Conservation (phyloP, 2,113 vertebrate species). For the rat (Rattus norvegicus) region DNA sequence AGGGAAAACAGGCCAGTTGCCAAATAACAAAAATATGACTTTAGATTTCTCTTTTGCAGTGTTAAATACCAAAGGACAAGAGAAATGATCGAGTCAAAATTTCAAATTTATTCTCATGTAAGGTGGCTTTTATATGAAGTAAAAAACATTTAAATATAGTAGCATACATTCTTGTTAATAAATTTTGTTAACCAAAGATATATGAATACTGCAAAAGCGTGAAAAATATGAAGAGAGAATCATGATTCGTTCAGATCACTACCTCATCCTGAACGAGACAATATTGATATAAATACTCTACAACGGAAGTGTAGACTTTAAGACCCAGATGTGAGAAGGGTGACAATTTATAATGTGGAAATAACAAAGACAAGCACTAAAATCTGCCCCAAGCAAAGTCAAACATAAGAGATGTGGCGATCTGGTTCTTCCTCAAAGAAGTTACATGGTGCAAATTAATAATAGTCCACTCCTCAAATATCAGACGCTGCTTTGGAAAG, state of each 20-base stretch:
- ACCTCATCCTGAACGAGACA: not conserved
- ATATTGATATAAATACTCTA: not conserved
- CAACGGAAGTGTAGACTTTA: not conserved
- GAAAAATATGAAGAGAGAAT: not conserved
- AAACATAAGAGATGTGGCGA: not conserved
- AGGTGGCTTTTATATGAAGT: conserved; percentile 7
- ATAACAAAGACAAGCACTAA: not conserved
- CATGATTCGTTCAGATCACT: not conserved
- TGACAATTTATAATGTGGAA: not conserved
- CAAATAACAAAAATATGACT: conserved; percentile 26
- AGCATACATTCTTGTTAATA: not conserved
- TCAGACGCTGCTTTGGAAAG: not conserved
- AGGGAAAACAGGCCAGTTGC: not conserved
- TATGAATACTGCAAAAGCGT: conserved; percentile 1
- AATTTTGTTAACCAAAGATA: conserved; percentile 9
- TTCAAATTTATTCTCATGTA: conserved; percentile 37
- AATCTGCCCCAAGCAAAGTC: not conserved
- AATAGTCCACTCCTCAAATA: not conserved
- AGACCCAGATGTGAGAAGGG: not conserved
- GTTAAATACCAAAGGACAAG: not conserved
- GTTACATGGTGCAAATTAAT: not conserved
- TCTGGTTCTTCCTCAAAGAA: not conserved
- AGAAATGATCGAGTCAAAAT: not conserved
- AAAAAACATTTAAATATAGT: not conserved
- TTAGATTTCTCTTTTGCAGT: not conserved